These are phyloP conservation scores for Papilio dardanus DNA, from an alignment of 1,140 invertebrate species.

Conservation along the genomic window DNA sequence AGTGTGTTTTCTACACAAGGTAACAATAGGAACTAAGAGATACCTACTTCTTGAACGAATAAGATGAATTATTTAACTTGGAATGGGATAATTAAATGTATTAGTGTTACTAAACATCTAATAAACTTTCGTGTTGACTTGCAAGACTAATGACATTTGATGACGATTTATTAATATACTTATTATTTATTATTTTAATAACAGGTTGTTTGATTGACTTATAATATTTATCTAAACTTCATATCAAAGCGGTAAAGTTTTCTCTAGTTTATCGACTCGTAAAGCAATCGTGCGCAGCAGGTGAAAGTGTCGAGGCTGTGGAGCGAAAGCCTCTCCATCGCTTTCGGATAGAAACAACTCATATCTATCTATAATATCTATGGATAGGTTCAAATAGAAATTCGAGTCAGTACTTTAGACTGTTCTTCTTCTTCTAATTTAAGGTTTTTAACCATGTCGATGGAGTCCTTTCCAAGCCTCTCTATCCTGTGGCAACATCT, in stretches of 20 bases:
- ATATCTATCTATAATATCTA: not conserved
- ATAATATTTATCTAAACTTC: not conserved
- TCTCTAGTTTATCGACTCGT: constrained; percentile 3
- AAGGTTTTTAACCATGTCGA: too few species aligned
- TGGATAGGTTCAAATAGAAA: not conserved
- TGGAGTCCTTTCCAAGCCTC: too few species aligned
- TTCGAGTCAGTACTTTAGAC: not conserved
- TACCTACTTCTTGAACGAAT: not conserved
- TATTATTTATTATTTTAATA: not conserved
- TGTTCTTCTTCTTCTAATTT: too few species aligned
- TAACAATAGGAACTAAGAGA: not conserved
- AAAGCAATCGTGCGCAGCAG: not conserved
- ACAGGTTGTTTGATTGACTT: not conserved
- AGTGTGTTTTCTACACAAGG: not conserved
- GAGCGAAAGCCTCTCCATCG: not conserved
- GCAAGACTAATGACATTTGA: too few species aligned
- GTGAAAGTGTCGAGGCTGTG: not conserved
- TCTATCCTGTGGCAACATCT: too few species aligned
- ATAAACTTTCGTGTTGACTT: too few species aligned
- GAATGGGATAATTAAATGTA: not conserved
- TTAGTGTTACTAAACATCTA: too few species aligned
- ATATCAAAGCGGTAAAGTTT: constrained; percentile 2
- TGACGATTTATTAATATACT: too few species aligned
- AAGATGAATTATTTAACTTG: not conserved
- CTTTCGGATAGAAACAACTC: not conserved